Base-by-base conservation (phyloP, 2,797 vertebrate species). In the Squalus acanthias region DNA sequence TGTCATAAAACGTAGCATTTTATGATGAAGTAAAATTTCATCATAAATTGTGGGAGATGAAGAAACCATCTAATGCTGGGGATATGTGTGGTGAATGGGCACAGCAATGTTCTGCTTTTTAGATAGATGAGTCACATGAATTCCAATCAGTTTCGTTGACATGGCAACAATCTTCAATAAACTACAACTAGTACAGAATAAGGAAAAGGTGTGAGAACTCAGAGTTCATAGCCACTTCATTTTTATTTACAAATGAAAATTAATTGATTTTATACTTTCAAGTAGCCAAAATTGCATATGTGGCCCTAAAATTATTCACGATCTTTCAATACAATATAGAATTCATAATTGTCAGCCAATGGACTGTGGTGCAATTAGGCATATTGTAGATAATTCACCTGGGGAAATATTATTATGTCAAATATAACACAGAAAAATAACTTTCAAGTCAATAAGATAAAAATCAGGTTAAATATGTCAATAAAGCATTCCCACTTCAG, bases 211-310 rank as follows among this genome's bases (percentile, higher is more conserved):
- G 24, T 50, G 70, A 17, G 70, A 74, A 72, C 50, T 74, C 26
- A 74, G 29, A 72, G 13, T 33, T 57, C 89, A 92, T 74, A 53
- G 70, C 8, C 70, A 74, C 13, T 57, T 57, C 20, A 93, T 46
- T 95, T 74, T 95, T 74, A 95, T 57, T 74, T 95, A 60, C 24
- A 76, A 95, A 95, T 95, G n/a, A 29, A 74, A 95, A 57, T 57
- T 60, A 33, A 74, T 95, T 95, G 72, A 76, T 95, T 95, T 76
- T 76, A n/a, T 95, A 29, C 70, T 76, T 15, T 76, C 70, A 95
- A 60, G n/a, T 46, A 72, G 29, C 29, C 50, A 95, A 76, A n/a
- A n/a, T 72, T 95, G 94, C 69, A 57, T 15, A 29, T 53, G 26
- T 76, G 24, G 26, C 50, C 67, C 20, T 76, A 57, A n/a, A 57